phyloP scores from a whole-genome alignment of 2,113 vertebrate species.

The Candoia aspera region DNA sequence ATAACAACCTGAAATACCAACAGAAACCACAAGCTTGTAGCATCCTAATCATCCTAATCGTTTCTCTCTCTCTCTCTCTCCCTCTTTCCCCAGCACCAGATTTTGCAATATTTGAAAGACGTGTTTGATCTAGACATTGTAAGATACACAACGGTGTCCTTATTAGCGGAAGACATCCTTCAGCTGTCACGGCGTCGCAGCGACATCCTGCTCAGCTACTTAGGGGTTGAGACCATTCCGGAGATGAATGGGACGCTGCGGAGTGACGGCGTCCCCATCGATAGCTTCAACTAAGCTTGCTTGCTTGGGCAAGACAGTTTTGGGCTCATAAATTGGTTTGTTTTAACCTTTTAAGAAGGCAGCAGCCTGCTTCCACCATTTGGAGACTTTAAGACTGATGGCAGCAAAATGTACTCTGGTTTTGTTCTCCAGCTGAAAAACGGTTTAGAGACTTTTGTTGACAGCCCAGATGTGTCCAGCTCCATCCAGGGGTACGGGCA shows the following conservation, averaged over 20 bases:
- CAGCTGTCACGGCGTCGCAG: conserved; percentile 92
- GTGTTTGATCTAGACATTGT: conserved; percentile 97
- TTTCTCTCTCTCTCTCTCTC: not conserved
- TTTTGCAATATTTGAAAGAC: conserved; percentile 94
- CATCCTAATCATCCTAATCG: not conserved
- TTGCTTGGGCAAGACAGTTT: not conserved
- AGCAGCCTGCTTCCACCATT: conserved; percentile 32
- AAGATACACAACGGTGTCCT: conserved; percentile 84
- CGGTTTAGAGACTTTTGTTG: conserved; percentile 15
- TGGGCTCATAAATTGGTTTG: conserved; percentile 28
- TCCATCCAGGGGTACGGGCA: conserved; percentile 55
- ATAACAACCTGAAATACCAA: too few relatives aligned
- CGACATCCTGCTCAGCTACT: conserved; percentile 90
- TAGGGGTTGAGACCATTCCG: conserved; percentile 76
- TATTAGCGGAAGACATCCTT: conserved; percentile 88
- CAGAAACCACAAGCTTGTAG: not conserved
- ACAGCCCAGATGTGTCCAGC: conserved; percentile 25
- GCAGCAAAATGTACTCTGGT: conserved; percentile 1
- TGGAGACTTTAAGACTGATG: not conserved
- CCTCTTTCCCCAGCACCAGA: conserved; percentile 85
- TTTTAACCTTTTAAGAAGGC: not conserved
- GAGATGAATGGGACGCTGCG: conserved; percentile 82
- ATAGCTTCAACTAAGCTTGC: conserved; percentile 62
- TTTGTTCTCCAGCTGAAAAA: not conserved
- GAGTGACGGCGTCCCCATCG: conserved; percentile 52